Evolutionary conservation across 1,140 invertebrate species (phyloP).

Genomic region (Prorops nasuta): DNA sequence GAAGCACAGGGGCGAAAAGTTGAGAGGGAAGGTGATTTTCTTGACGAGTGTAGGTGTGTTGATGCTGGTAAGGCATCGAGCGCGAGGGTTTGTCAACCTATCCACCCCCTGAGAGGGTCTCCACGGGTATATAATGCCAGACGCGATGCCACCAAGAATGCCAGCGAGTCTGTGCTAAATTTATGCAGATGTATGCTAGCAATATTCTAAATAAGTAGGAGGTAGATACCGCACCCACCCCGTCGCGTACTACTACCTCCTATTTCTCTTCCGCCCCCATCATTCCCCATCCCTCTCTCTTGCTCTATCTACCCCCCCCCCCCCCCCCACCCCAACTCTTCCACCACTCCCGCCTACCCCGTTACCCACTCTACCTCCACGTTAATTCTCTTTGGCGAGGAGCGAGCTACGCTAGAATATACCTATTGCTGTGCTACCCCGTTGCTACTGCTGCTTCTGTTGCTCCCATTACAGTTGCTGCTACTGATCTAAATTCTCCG

Average conservation of each 20-base stretch:
- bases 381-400: neutral
- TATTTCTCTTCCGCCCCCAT: neutral
- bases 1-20: neutral
- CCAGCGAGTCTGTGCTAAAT: conserved; percentile 48
- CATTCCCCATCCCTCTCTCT: neutral
- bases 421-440: no score
- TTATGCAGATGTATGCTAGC: conserved; percentile 58
- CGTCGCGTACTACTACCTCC: no score
- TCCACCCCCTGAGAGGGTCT: conserved; percentile 33
- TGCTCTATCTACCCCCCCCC: no score
- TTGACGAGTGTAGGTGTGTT: conserved; percentile 16
- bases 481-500: no score
- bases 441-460: no score
- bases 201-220: conserved; percentile 60
- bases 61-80: conserved; percentile 16
- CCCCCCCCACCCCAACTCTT: neutral
- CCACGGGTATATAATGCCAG: conserved; percentile 36
- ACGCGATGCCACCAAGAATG: conserved; percentile 33
- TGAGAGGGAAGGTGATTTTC: no score
- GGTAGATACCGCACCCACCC: conserved; percentile 26
- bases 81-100: conserved; percentile 29
- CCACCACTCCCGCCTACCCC: neutral
- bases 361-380: neutral
- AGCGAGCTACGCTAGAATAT: no score
- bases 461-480: no score